These are phyloP conservation scores for Clupea harengus DNA, from an alignment of 2,113 vertebrate species.

Conservation along the genomic window DNA sequence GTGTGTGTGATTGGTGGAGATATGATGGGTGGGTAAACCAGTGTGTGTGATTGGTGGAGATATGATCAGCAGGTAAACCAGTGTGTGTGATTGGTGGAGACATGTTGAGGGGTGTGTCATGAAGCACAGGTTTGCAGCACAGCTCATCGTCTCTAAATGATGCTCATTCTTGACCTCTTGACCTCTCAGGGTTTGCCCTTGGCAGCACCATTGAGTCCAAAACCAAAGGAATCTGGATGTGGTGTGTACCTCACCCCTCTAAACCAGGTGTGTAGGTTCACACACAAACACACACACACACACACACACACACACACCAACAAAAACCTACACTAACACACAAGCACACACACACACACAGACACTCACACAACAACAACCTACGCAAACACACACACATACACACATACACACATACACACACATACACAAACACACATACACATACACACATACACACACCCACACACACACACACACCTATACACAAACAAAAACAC, in stretches of 20 bases:
- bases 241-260: conserved; percentile 61
- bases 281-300: neutral
- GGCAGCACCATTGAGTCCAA: conserved; percentile 62
- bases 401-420: too few relatives aligned
- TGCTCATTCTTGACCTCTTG: neutral
- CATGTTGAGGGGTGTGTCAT: neutral
- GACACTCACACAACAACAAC: too few relatives aligned
- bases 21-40: neutral
- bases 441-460: too few relatives aligned
- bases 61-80: neutral
- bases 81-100: neutral
- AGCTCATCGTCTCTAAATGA: neutral
- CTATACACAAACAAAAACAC: too few relatives aligned
- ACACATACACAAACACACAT: too few relatives aligned
- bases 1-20: neutral
- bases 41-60: neutral
- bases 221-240: conserved; percentile 51
- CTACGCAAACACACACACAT: too few relatives aligned
- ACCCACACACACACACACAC: too few relatives aligned
- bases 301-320: neutral
- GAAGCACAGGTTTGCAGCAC: neutral
- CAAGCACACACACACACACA: neutral
- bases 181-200: conserved; percentile 60
- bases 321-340: neutral
- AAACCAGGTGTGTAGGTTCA: neutral